Conservation (phyloP, 2,113 vertebrate genomes). For the Aldabrachelys gigantea region DNA sequence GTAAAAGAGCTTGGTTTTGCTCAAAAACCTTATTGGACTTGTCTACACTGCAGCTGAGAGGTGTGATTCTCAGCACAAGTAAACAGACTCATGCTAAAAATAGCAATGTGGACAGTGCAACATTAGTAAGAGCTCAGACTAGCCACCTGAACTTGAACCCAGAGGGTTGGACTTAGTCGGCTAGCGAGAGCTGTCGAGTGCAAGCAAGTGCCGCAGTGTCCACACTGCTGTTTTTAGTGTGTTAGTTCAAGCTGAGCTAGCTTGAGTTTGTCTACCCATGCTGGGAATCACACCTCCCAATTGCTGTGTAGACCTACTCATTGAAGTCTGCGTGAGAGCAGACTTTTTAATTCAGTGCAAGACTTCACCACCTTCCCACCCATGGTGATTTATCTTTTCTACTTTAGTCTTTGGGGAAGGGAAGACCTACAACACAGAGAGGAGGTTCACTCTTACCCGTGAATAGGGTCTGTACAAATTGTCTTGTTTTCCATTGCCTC, state of each 20-base stretch:
- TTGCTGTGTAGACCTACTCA: not conserved
- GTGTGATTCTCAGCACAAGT: not conserved
- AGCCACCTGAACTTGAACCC: not conserved
- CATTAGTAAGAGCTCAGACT: not conserved
- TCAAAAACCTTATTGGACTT: not conserved
- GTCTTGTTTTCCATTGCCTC: not conserved
- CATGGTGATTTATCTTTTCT: not conserved
- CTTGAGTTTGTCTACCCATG: not conserved
- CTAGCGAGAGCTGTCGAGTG: not conserved
- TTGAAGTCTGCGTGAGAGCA: not conserved
- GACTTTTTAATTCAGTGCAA: not conserved
- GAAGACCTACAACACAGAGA: not conserved
- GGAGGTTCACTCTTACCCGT: not conserved
- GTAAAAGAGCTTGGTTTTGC: not conserved
- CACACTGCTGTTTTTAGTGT: not conserved
- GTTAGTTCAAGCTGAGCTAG: not conserved
- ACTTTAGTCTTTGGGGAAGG: not conserved
- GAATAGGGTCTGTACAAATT: not conserved
- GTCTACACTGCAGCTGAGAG: not conserved
- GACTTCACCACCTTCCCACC: not conserved
- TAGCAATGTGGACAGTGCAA: not conserved
- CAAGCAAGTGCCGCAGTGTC: not conserved
- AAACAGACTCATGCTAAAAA: not conserved
- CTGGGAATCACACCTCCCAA: not conserved
- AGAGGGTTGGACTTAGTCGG: too few relatives aligned